Conservation (phyloP, 2,888 invertebrate genomes). For the Diploptera punctata region DNA sequence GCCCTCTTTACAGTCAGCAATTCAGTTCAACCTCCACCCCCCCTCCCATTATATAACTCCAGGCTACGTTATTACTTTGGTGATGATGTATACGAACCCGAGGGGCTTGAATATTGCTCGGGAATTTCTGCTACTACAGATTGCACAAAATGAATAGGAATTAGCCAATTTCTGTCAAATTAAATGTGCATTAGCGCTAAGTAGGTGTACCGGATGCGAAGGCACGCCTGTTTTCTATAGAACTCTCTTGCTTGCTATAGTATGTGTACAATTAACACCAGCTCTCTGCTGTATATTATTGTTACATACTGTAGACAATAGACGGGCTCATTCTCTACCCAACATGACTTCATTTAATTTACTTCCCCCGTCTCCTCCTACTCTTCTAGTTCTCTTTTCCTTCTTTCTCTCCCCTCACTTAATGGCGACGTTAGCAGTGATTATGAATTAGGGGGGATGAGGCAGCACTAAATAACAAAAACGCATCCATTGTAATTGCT, state of each 20-base stretch:
- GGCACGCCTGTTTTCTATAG: neutral
- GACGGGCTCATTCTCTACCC: too few species aligned
- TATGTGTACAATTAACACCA: slow-evolving; percentile 12
- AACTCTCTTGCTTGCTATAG: neutral
- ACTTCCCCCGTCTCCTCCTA: too few species aligned
- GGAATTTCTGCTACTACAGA: slow-evolving; percentile 42
- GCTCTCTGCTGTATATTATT: neutral
- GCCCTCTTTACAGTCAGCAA: slow-evolving; percentile 42
- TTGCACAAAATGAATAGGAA: slow-evolving; percentile 54
- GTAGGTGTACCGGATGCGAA: slow-evolving; percentile 41
- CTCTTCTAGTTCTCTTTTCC: too few species aligned
- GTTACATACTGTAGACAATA: neutral
- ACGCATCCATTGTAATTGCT: too few species aligned
- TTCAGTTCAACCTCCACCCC: slow-evolving; percentile 33
- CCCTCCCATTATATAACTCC: slow-evolving; percentile 40
- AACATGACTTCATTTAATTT: neutral
- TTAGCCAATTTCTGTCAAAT: slow-evolving; percentile 57
- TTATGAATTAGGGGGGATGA: too few species aligned
- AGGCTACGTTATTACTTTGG: slow-evolving; percentile 39
- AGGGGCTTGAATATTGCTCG: slow-evolving; percentile 41
- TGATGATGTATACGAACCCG: slow-evolving; percentile 18
- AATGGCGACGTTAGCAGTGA: neutral
- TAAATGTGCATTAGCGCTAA: slow-evolving; percentile 54
- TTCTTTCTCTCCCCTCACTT: neutral
- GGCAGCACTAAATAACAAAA: too few species aligned